Conservation (phyloP, 1,140 invertebrate genomes). For the Aphaenogaster rudis region DNA sequence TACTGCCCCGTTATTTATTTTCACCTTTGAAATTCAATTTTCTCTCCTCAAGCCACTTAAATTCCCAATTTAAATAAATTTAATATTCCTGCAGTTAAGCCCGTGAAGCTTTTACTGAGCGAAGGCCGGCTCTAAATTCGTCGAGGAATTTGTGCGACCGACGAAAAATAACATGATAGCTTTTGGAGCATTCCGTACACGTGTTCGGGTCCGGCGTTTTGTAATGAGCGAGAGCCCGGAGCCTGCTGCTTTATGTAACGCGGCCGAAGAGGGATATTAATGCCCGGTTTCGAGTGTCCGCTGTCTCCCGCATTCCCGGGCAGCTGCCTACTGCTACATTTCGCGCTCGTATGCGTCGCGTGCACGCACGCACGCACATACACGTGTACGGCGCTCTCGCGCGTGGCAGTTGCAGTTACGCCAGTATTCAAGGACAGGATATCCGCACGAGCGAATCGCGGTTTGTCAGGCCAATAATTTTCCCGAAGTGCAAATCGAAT, state of each 20-base stretch:
- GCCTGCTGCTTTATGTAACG: slow-evolving; percentile 78
- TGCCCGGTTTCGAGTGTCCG: slow-evolving; percentile 73
- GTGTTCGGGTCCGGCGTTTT: slow-evolving; percentile 18
- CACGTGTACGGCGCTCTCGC: not conserved
- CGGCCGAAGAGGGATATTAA: slow-evolving; percentile 70
- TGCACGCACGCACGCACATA: not conserved
- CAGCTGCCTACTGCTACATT: slow-evolving; percentile 70
- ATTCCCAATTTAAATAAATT: slow-evolving; percentile 32
- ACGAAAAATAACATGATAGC: slow-evolving; percentile 13
- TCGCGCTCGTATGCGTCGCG: slow-evolving; percentile 42
- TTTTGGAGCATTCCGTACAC: slow-evolving; percentile 15
- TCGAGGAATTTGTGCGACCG: slow-evolving; percentile 4
- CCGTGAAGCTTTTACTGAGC: not conserved
- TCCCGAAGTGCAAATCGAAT: slow-evolving; percentile 15
- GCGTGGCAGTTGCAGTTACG: not conserved
- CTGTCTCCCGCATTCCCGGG: slow-evolving; percentile 78
- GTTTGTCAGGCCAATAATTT: slow-evolving; percentile 44
- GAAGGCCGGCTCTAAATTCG: not conserved
- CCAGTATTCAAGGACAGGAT: slow-evolving; percentile 71
- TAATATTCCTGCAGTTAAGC: slow-evolving; percentile 4
- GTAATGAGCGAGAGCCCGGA: slow-evolving; percentile 36
- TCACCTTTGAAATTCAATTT: not conserved
- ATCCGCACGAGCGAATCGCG: slow-evolving; percentile 59
- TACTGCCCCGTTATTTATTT: not conserved
- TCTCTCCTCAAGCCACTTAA: not conserved